phyloP scores from a whole-genome alignment of 2,113 vertebrate genomes.

The Tachysurus vachellii region DNA sequence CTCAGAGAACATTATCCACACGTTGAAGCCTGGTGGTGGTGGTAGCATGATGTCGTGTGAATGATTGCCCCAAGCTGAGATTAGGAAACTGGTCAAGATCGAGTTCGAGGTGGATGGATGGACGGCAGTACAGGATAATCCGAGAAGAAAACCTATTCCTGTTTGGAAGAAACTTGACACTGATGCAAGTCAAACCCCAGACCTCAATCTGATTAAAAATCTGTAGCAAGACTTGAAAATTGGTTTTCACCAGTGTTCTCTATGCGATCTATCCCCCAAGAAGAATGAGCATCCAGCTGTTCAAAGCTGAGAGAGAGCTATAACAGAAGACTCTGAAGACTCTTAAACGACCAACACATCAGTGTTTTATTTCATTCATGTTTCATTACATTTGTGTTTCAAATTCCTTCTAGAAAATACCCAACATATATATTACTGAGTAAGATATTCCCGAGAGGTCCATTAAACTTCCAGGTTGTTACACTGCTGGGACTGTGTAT shows the following conservation, averaged over 20 bases:
- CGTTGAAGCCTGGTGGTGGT: neutral
- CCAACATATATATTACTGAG: no score
- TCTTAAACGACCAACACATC: neutral
- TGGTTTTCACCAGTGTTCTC: neutral
- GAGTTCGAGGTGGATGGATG: neutral
- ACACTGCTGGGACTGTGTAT: neutral
- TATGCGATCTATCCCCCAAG: neutral
- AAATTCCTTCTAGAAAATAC: no score
- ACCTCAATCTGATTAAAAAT: neutral
- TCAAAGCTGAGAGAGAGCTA: neutral
- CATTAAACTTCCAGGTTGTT: neutral
- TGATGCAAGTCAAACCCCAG: neutral
- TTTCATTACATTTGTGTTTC: neutral
- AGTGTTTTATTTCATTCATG: no score
- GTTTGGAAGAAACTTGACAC: neutral
- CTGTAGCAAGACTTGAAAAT: neutral
- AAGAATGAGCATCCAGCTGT: neutral
- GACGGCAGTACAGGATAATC: neutral
- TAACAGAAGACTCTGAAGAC: neutral
- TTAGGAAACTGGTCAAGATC: neutral
- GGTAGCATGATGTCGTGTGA: neutral
- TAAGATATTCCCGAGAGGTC: neutral
- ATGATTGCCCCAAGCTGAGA: neutral
- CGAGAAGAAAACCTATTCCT: neutral
- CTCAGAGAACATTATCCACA: neutral